Conservation (phyloP, 2,797 vertebrate species). For the Phrynocephalus forsythii region DNA sequence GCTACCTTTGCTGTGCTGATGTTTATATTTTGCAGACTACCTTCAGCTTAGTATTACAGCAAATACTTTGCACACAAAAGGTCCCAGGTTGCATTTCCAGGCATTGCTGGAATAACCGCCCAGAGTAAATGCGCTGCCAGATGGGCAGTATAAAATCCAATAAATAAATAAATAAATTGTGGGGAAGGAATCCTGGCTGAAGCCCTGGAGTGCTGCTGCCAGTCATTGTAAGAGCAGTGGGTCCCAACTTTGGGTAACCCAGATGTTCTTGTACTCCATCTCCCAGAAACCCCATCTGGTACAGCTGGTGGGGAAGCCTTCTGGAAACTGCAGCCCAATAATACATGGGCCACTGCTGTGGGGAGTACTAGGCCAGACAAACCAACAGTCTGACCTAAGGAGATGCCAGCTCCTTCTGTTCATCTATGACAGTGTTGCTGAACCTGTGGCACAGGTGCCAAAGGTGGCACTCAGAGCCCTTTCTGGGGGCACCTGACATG, state of each 20-base stretch:
- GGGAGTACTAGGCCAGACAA: background rate
- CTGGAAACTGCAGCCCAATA: too few species aligned
- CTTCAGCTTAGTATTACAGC: background rate
- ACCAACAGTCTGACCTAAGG: background rate
- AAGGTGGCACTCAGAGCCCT: too few species aligned
- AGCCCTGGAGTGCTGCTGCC: background rate
- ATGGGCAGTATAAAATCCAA: too few species aligned
- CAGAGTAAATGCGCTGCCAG: too few species aligned
- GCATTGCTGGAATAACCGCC: background rate
- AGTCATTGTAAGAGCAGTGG: background rate
- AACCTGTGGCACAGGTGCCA: too few species aligned
- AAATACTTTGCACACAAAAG: background rate
- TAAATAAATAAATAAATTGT: too few species aligned
- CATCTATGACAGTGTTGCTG: background rate
- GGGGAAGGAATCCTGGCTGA: background rate
- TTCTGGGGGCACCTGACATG: too few species aligned
- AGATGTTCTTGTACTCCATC: too few species aligned
- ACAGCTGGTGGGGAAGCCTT: too few species aligned
- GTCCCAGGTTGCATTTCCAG: background rate
- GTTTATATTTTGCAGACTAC: background rate
- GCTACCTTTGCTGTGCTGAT: background rate
- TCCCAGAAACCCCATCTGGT: too few species aligned
- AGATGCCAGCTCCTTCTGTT: background rate
- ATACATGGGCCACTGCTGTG: background rate
- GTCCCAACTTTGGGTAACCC: too few species aligned